Evolutionary conservation across 2,888 invertebrate species (phyloP), one percentile per base, ranked within the genome.

Genomic region (Elmis aenea): DNA sequence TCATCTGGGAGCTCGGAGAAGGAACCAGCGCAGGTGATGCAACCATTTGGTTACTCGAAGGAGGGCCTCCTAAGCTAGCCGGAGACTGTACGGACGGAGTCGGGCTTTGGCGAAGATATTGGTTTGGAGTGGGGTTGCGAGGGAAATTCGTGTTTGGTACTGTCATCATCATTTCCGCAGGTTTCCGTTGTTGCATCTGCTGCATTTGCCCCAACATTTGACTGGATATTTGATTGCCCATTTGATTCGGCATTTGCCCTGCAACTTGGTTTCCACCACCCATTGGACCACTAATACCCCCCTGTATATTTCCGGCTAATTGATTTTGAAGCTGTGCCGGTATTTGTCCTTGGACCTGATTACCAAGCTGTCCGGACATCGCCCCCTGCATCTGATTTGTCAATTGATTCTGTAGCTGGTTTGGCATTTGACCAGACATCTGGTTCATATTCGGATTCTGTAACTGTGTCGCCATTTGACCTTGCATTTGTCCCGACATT

Each of bases 81-180:
- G 79, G 79, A 26, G 83, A 82, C 5, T 82, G 80, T 1, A 82
- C 84, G 1, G 84, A 83, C 0, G 86, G 85, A 9, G 84, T 83
- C 1, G 87, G 87, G 55, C 86, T 87, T 60, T 86, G 88, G 0
- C 83, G 72, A 50, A 88, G 71, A 67, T 85, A 89, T 60, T 85
- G 85, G 48, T 74, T 77, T 2, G 86, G 85, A 0, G 81, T 79
- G 0, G 82, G 80, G 23, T 80, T 81, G 0, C 87, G 67, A 2
- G 71, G 64, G 46, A 69, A 72, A 15, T 67, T 67, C 34, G 59
- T 51, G 26, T 64, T 64, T 27, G 62, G 55, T 36, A 66, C 64
- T 47, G 70, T 71, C 52, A 72, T 71, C 62, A 75, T 73, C 45
- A 57, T 57, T 9, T 42, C 40, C 16, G 54, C 55, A 3, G 40